A percentile compares a stretch with the other conserved stretches of the same genome.
These are phyloP conservation scores for Leptarthrus brevirostris DNA, from an alignment of 2,888 invertebrate genomes.

Conservation along the genomic window DNA sequence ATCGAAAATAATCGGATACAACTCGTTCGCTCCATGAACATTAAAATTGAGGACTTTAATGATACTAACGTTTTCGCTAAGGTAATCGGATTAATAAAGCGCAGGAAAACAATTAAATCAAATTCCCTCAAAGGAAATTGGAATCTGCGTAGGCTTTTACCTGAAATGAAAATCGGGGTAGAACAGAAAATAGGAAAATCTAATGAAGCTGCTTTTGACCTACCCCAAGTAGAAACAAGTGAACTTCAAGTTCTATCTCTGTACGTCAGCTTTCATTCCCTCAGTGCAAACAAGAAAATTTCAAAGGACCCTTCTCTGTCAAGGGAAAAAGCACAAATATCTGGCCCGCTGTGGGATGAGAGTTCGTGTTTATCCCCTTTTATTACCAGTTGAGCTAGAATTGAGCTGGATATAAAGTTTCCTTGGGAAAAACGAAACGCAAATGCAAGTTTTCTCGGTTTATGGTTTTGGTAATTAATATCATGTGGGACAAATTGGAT, in stretches of 20 bases:
- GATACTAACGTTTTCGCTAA: too few species aligned
- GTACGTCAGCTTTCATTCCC: neutral
- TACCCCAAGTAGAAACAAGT: constrained; percentile 2
- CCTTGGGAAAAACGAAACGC: neutral
- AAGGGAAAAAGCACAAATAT: too few species aligned
- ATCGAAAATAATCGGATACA: too few species aligned
- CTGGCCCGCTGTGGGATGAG: neutral
- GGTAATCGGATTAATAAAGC: too few species aligned
- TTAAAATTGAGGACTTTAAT: too few species aligned
- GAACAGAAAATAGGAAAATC: neutral
- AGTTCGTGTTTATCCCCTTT: neutral
- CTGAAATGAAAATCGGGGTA: too few species aligned
- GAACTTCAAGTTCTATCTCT: neutral
- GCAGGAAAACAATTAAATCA: too few species aligned
- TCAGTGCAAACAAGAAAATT: neutral
- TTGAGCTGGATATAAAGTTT: neutral
- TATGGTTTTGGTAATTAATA: constrained; percentile 34
- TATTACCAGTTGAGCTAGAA: neutral
- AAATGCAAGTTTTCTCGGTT: neutral
- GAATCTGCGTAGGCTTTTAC: too few species aligned
- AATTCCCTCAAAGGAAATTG: too few species aligned
- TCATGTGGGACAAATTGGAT: neutral
- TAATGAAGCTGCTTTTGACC: neutral
- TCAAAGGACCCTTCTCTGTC: neutral
- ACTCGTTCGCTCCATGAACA: too few species aligned